phyloP scores from a whole-genome alignment of 2,113 vertebrate species.

The Chamaetylas fuelleborni region DNA sequence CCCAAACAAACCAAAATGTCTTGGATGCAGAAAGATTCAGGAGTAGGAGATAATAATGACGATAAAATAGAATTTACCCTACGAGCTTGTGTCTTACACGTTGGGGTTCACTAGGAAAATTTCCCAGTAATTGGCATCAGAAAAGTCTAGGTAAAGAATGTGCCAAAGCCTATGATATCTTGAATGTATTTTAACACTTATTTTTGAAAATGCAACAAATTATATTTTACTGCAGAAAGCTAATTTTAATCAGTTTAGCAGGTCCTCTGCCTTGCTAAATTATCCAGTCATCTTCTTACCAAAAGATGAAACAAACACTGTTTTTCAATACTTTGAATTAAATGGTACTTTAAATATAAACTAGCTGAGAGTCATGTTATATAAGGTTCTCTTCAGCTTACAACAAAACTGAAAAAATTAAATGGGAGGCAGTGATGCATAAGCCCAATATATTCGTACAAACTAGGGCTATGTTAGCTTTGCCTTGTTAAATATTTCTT shows the following conservation, averaged over 20 bases:
- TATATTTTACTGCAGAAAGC: background rate
- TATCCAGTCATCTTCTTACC: background rate
- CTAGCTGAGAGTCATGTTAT: background rate
- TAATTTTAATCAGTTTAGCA: background rate
- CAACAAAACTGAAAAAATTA: constrained; percentile 27
- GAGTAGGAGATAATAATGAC: background rate
- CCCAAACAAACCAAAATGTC: background rate
- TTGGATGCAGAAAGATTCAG: background rate
- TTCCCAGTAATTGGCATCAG: background rate
- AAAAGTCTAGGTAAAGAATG: background rate
- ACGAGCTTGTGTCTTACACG: background rate
- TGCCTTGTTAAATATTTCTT: constrained; percentile 73
- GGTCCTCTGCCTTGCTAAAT: background rate
- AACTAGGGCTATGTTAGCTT: constrained; percentile 42
- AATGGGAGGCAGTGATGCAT: constrained; percentile 27
- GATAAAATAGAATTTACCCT: background rate
- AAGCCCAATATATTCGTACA: constrained; percentile 57
- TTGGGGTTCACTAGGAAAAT: background rate
- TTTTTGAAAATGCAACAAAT: background rate
- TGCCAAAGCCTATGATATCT: background rate
- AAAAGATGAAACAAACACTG: background rate
- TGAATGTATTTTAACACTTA: background rate
- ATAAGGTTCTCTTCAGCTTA: background rate
- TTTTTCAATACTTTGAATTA: constrained; percentile 6
- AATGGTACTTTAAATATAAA: background rate